Evolutionary conservation across 1,140 invertebrate species (phyloP).

Genomic region (Melipona quadrifasciata): DNA sequence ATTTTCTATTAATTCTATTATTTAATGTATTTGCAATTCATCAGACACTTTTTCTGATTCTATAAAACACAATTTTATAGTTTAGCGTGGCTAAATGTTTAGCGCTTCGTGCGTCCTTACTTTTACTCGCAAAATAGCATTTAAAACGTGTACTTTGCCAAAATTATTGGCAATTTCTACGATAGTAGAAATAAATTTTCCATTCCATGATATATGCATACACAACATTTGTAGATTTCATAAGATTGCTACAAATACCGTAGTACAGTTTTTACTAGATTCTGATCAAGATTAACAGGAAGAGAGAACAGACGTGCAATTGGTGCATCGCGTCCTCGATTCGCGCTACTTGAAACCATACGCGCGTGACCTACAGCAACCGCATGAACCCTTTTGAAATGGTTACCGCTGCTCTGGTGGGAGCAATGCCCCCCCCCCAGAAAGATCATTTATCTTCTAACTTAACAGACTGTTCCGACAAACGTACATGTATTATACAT

Average conservation of each 20-base stretch:
- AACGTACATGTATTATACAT: background rate
- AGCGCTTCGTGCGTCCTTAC: too few species aligned
- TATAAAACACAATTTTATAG: too few species aligned
- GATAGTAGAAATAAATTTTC: background rate
- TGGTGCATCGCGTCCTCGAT: background rate
- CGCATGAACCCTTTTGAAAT: background rate
- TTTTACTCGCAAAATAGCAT: too few species aligned
- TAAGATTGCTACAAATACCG: background rate
- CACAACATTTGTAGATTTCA: background rate
- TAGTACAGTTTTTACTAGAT: background rate
- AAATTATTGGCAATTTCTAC: too few species aligned
- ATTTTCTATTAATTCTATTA: too few species aligned
- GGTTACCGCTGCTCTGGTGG: background rate
- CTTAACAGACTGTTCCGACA: background rate
- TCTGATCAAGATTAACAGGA: background rate
- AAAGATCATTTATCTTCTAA: background rate
- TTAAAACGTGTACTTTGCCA: too few species aligned
- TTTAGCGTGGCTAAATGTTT: too few species aligned
- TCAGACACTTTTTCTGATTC: too few species aligned
- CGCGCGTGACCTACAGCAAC: background rate
- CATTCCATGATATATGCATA: too few species aligned
- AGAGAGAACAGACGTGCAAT: background rate
- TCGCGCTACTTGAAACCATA: background rate
- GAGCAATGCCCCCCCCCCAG: background rate
- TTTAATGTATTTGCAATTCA: too few species aligned